Conservation (phyloP, 2,888 invertebrate species). For the Xestobium rufovillosum region DNA sequence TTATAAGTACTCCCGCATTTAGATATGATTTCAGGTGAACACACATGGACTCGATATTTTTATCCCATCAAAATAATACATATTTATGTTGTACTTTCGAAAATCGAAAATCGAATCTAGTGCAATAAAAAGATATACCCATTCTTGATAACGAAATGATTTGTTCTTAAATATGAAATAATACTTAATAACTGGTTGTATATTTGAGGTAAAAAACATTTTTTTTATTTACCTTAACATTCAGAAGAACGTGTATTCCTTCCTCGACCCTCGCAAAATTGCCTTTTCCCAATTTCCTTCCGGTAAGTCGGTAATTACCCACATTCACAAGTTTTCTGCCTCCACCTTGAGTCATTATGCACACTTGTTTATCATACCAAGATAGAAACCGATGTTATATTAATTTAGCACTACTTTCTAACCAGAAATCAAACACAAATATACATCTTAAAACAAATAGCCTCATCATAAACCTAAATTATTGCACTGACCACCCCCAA, state of each 20-base stretch:
- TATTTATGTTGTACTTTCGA: no score
- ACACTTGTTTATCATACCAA: slow-evolving; percentile 27
- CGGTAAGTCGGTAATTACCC: slow-evolving; percentile 66
- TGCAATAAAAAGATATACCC: no score
- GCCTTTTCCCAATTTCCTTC: slow-evolving; percentile 60
- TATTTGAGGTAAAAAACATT: no score
- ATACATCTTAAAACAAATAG: slow-evolving; percentile 28
- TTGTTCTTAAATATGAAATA: no score
- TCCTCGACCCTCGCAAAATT: slow-evolving; percentile 71
- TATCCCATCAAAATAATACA: no score
- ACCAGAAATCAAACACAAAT: slow-evolving; percentile 25
- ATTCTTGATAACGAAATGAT: no score
- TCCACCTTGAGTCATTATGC: slow-evolving; percentile 30
- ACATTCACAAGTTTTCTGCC: slow-evolving; percentile 49
- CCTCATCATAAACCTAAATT: slow-evolving; percentile 30
- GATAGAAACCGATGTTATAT: slow-evolving; percentile 25
- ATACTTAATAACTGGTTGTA: no score
- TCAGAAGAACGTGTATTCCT: slow-evolving; percentile 60
- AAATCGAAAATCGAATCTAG: no score
- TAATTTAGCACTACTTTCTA: slow-evolving; percentile 26
- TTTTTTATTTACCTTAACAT: slow-evolving; percentile 57
- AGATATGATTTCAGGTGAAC: no score
- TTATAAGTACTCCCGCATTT: no score
- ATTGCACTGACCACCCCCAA: slow-evolving; percentile 24
- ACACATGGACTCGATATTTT: no score